Percentiles rank a stretch among this genome's conserved stretches.
Conservation (phyloP, 1,140 invertebrate genomes). For the Drosophila leontia region DNA sequence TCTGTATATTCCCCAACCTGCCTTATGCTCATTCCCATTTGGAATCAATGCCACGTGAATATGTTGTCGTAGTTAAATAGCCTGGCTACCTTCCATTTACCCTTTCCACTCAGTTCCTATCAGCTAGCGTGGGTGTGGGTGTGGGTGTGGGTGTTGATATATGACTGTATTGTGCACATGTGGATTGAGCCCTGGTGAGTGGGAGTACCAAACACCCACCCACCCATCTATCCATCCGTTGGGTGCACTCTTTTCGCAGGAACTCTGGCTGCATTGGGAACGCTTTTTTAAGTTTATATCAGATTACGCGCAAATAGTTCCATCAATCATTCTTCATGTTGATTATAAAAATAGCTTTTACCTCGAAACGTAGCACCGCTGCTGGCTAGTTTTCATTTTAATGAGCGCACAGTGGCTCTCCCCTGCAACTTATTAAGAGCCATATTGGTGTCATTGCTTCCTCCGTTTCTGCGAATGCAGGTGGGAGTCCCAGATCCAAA, state of each 20-base stretch:
- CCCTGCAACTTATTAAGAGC: constrained; percentile 2
- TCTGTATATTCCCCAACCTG: background rate
- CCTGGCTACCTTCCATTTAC: background rate
- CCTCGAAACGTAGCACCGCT: background rate
- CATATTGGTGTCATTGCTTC: constrained; percentile 28
- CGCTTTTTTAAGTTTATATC: constrained; percentile 16
- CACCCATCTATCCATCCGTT: no score
- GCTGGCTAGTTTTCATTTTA: constrained; percentile 5
- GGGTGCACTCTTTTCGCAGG: background rate
- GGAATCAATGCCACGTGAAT: constrained; percentile 15
- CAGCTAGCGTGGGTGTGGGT: constrained; percentile 1
- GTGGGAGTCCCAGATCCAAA: background rate
- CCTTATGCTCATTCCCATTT: background rate
- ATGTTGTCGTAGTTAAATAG: constrained; percentile 13
- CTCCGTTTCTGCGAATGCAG: constrained; percentile 17
- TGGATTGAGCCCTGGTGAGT: background rate
- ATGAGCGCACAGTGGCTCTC: background rate
- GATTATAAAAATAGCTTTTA: constrained; percentile 16
- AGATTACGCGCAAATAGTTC: constrained; percentile 17
- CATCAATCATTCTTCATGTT: constrained; percentile 10
- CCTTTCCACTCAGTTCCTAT: background rate
- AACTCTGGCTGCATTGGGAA: constrained; percentile 3
- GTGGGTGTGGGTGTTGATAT: constrained; percentile 1
- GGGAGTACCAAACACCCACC: background rate
- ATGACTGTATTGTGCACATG: constrained; percentile 5